Evolutionary conservation across 2,888 invertebrate species (phyloP).

Genomic region (Trissolcus japonicus): DNA sequence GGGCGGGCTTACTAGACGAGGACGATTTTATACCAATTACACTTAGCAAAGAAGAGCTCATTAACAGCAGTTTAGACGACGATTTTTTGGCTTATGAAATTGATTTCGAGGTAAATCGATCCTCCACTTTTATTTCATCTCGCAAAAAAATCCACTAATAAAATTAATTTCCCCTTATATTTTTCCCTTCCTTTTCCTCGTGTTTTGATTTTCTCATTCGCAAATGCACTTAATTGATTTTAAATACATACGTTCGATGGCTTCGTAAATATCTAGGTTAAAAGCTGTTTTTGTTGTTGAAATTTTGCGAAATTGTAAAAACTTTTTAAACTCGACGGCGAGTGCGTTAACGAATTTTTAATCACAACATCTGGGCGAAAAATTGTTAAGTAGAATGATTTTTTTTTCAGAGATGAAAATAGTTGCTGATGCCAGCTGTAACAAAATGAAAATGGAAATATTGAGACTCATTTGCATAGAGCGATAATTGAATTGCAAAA

Average conservation of each 20-base stretch:
- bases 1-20: constrained; percentile 74
- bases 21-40: constrained; percentile 66
- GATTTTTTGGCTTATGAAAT: constrained; percentile 79
- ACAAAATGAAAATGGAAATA: too few species aligned
- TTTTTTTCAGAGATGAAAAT: too few species aligned
- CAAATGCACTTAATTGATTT: constrained; percentile 15
- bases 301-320: too few species aligned
- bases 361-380: too few species aligned
- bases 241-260: neutral
- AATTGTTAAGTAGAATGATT: too few species aligned
- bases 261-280: too few species aligned
- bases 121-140: constrained; percentile 16
- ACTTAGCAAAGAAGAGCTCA: constrained; percentile 67
- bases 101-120: constrained; percentile 78
- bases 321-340: too few species aligned
- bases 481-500: constrained; percentile 9
- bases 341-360: too few species aligned
- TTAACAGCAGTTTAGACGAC: constrained; percentile 78
- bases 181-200: neutral
- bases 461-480: neutral
- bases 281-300: too few species aligned
- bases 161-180: constrained; percentile 23
- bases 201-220: constrained; percentile 10
- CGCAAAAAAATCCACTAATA: constrained; percentile 24
- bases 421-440: too few species aligned